phyloP scores from a whole-genome alignment of 1,140 invertebrate species.

The Acromyrmex charruanus region DNA sequence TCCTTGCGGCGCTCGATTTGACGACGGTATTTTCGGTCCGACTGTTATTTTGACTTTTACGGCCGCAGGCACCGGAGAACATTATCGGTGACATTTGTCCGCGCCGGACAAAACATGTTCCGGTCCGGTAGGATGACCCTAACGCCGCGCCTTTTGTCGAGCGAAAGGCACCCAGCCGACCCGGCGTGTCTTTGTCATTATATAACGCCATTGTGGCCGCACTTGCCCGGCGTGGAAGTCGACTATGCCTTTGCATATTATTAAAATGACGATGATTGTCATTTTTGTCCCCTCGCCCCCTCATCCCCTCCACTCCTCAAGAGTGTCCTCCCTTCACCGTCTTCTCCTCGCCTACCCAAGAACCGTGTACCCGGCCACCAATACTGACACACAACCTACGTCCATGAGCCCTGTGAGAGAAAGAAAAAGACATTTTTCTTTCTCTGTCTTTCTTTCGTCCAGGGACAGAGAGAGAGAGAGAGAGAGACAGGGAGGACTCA shows the following conservation, averaged over 20 bases:
- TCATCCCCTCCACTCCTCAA: slow-evolving; percentile 52
- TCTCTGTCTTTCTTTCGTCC: slow-evolving; percentile 34
- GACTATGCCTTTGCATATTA: slow-evolving; percentile 79
- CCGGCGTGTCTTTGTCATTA: slow-evolving; percentile 86
- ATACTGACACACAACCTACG: slow-evolving; percentile 17
- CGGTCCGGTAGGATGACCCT: slow-evolving; percentile 87
- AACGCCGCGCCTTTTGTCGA: slow-evolving; percentile 86
- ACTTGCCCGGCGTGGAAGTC: slow-evolving; percentile 85
- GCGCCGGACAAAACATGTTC: slow-evolving; percentile 86
- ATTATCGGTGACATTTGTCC: slow-evolving; percentile 84
- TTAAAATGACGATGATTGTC: slow-evolving; percentile 87
- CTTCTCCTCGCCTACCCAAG: slow-evolving; percentile 60
- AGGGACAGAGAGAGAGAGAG: no score
- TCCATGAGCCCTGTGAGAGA: background rate
- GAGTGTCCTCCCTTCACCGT: slow-evolving; percentile 52
- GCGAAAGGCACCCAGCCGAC: slow-evolving; percentile 84
- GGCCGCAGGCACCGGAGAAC: slow-evolving; percentile 72
- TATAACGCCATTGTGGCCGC: slow-evolving; percentile 87
- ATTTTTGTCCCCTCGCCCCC: slow-evolving; percentile 82
- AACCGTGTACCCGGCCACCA: slow-evolving; percentile 49
- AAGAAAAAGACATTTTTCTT: background rate
- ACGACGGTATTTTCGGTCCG: slow-evolving; percentile 58
- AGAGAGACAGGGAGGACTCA: slow-evolving; percentile 33
- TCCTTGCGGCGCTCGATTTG: background rate
- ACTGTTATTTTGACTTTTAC: slow-evolving; percentile 82